Base-by-base conservation (phyloP, 1,140 invertebrate genomes). In the Pseudomyrmex concolor region DNA sequence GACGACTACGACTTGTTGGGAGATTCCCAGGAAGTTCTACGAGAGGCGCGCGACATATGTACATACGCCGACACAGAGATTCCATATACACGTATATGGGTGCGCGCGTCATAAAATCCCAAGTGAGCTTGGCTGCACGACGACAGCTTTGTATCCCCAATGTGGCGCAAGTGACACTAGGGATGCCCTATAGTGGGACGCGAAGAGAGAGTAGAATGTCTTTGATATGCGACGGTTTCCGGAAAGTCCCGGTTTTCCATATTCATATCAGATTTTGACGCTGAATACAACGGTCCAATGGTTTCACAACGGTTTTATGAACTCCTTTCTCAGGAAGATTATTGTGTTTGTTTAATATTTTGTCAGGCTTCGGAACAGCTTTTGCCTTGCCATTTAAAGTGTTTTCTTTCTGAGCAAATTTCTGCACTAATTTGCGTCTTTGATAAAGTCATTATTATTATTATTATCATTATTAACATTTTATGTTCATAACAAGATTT, bases 31-130 rank as follows among this genome's bases (percentile, higher is more conserved):
- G 8, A 68, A 68, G 48, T 68, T 78, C 0, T 3, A 55, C 19
- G 43, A 13, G 25, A 48, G 66, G 73, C 25, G 50, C 48, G 59
- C 34, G 34, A 34, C 34, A 34, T 34, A 34, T 34, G 34, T 34
- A 72, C 63, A 64, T 62, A 48, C 50, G 50, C 13, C 48, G 10
- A 51, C 71, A 64, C 9, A 15, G 70, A 74, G 50, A 76, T 76
- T 76, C 71, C 70, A n/a, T 82, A 22, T 76, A 82, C 45, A 50
- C 19, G 34, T 34, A 34, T 34, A 34, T 34, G 5, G 34, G 34
- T 7, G 34, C 5, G 71, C 70, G 57, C 74, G 68, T 81, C 77
- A 73, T 76, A 76, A 82, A 82, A 76, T 82, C 80, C 70, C 80
- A 74, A 64, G 71, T 63, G 80, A 74, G 80, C 70, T 55, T 48